These are phyloP conservation scores for Galaxias olidus DNA, from an alignment of 2,797 vertebrate genomes.

Conservation along the genomic window DNA sequence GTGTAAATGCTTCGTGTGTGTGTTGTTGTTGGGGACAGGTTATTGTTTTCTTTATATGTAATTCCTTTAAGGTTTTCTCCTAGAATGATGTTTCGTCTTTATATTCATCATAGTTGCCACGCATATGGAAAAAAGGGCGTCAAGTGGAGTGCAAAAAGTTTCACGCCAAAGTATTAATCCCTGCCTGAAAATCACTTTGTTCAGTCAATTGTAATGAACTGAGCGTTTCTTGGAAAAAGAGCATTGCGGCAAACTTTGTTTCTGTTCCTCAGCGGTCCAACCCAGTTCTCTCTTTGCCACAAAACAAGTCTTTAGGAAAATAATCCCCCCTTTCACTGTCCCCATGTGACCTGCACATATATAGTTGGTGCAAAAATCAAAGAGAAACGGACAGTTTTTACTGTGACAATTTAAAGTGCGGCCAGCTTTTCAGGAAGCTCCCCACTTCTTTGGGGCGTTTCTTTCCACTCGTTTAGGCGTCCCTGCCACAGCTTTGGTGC, in stretches of 20 bases:
- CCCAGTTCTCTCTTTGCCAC: constrained; percentile 14
- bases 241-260: constrained; percentile 38
- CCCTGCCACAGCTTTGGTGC: constrained; percentile 25
- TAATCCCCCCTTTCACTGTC: constrained; percentile 33
- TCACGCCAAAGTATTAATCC: constrained; percentile 35
- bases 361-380: constrained; percentile 1
- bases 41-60: too few relatives aligned
- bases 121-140: constrained; percentile 40
- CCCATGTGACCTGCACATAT: constrained; percentile 39
- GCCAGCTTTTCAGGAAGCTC: constrained; percentile 28
- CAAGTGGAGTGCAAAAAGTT: constrained; percentile 22
- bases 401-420: constrained; percentile 22
- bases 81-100: background rate
- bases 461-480: constrained; percentile 25
- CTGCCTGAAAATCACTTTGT: constrained; percentile 45
- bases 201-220: constrained; percentile 21
- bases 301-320: constrained; percentile 41
- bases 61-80: too few relatives aligned
- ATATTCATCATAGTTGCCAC: constrained; percentile 14
- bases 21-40: too few relatives aligned
- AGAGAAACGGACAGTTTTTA: constrained; percentile 12
- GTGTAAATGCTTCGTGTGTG: too few relatives aligned
- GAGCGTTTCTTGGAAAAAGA: constrained; percentile 46
- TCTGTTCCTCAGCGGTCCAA: constrained; percentile 21
- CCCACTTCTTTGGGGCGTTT: constrained; percentile 19